Percentiles rank a stretch among this genome's conserved stretches.
phyloP scores from a whole-genome alignment of 2,797 vertebrate species.

The Podarcis lilfordi region DNA sequence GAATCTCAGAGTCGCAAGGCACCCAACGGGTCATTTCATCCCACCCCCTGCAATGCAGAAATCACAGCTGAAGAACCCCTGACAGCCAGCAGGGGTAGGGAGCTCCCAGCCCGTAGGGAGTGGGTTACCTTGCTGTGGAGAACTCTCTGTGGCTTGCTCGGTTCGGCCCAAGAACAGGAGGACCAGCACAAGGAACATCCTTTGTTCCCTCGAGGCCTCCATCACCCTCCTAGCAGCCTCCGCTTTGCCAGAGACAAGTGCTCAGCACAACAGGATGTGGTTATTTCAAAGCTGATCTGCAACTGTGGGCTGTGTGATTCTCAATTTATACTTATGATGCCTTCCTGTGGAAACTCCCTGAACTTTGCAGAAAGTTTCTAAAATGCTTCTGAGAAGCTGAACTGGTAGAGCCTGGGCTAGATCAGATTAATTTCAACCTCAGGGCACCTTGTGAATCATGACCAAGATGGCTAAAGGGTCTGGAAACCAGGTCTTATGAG shows the following conservation, averaged over 20 bases:
- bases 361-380: background rate
- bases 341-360: constrained; percentile 28
- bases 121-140: background rate
- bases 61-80: background rate
- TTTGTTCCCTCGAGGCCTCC: background rate
- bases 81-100: too few relatives aligned
- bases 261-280: background rate
- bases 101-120: too few relatives aligned
- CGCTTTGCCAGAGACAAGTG: background rate
- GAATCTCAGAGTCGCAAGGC: too few relatives aligned
- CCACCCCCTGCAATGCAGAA: too few relatives aligned
- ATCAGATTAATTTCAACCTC: background rate
- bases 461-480: background rate
- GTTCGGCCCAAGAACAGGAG: background rate
- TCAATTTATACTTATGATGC: background rate
- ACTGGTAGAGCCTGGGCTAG: background rate
- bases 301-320: background rate
- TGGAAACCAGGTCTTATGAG: too few relatives aligned
- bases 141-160: background rate
- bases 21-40: too few relatives aligned
- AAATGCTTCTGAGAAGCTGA: background rate
- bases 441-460: background rate
- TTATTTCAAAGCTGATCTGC: background rate
- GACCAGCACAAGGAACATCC: background rate
- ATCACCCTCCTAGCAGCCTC: background rate